Conservation (phyloP, 92 coral and sea anemone species). For the Palythoa grandiflora region DNA sequence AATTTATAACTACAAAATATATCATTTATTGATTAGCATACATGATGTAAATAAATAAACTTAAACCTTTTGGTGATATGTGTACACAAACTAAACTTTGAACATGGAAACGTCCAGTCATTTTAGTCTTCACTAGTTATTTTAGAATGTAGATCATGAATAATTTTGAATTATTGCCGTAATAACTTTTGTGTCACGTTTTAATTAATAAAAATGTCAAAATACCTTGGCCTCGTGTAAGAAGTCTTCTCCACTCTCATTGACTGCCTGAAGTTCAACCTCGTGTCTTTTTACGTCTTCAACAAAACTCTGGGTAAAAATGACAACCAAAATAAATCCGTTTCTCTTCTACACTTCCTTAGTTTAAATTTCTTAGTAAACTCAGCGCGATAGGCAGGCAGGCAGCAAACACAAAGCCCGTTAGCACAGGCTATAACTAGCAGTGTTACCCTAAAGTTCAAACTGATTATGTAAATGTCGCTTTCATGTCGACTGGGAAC, state of each 20-base stretch:
- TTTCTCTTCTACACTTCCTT: neutral
- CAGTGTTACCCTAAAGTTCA: slow-evolving; percentile 27
- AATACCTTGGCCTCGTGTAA: slow-evolving; percentile 97
- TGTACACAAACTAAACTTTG: neutral
- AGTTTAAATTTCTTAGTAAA: neutral
- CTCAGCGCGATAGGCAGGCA: neutral
- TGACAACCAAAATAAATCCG: neutral
- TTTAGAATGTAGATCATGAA: no score
- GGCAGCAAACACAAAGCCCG: neutral
- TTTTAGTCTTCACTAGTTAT: neutral
- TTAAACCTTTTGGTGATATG: no score
- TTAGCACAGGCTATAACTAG: slow-evolving; percentile 5
- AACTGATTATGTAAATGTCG: slow-evolving; percentile 9
- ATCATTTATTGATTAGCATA: no score
- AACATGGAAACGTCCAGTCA: neutral
- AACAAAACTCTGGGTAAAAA: slow-evolving; percentile 80
- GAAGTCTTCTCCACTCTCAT: slow-evolving; percentile 96
- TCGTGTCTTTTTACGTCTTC: slow-evolving; percentile 96
- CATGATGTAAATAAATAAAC: no score
- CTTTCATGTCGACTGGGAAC: neutral
- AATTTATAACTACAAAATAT: no score
- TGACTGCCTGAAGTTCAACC: slow-evolving; percentile 87
- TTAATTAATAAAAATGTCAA: neutral
- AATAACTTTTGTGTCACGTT: neutral
- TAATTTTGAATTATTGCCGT: no score